phyloP scores from a whole-genome alignment of 2,113 vertebrate species.

The Paracanthobrama guichenoti region DNA sequence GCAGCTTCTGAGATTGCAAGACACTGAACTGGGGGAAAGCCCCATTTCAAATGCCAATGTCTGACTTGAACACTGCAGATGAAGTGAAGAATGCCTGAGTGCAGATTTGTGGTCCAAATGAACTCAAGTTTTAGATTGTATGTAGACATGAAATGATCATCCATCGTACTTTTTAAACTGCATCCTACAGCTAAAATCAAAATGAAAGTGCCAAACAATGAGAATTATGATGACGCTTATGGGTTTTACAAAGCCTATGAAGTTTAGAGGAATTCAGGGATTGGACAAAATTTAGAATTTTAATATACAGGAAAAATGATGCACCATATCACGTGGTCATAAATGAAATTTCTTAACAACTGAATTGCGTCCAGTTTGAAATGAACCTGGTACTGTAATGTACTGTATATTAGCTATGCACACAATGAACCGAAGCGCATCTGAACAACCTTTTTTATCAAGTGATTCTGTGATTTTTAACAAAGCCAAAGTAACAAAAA shows the following conservation, averaged over 20 bases:
- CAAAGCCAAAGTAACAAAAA: too few relatives aligned
- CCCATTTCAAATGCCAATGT: conserved; percentile 43
- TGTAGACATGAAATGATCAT: background rate
- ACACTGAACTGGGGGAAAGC: conserved; percentile 33
- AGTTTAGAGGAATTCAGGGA: background rate
- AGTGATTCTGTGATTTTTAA: too few relatives aligned
- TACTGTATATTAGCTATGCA: too few relatives aligned
- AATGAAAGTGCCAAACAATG: background rate
- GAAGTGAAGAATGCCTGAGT: background rate
- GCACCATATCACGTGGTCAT: background rate
- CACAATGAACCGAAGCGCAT: too few relatives aligned
- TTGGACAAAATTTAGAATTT: background rate
- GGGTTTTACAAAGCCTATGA: background rate
- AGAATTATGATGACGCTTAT: background rate
- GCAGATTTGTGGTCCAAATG: background rate
- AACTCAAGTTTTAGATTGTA: background rate
- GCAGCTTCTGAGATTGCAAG: conserved; percentile 43
- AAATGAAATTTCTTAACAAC: background rate
- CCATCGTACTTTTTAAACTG: background rate
- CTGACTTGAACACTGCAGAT: conserved; percentile 30
- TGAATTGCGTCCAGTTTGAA: too few relatives aligned
- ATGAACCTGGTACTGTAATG: too few relatives aligned
- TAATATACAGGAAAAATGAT: background rate
- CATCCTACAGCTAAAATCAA: background rate
- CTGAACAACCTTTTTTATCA: too few relatives aligned